phyloP scores from a whole-genome alignment of 1,140 invertebrate genomes.

The Nebria ingens region DNA sequence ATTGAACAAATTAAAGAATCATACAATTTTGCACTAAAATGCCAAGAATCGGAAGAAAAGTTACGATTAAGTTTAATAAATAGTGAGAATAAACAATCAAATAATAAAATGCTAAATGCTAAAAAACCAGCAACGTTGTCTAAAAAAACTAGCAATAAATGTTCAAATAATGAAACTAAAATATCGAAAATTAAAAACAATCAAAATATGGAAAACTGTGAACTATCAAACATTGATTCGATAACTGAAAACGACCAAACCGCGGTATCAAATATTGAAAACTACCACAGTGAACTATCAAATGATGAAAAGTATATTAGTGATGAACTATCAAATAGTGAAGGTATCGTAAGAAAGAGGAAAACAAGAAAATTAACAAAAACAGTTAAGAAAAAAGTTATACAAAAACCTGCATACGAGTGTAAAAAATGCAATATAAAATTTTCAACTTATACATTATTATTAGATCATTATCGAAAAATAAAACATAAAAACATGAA shows the following conservation, averaged over 20 bases:
- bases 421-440: not conserved
- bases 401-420: not conserved
- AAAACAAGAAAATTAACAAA: not conserved
- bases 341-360: too few relatives aligned
- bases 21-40: constrained; percentile 13
- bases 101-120: not conserved
- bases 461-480: not conserved
- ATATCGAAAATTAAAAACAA: not conserved
- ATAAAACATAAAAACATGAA: not conserved
- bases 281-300: not conserved
- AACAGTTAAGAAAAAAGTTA: not conserved
- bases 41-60: constrained; percentile 11
- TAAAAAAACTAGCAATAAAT: not conserved
- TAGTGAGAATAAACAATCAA: not conserved
- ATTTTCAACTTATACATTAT: not conserved
- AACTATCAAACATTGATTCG: too few relatives aligned
- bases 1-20: constrained; percentile 11
- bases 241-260: too few relatives aligned
- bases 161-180: not conserved
- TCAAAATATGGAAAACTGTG: too few relatives aligned
- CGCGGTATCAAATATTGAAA: not conserved
- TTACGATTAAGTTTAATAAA: not conserved
- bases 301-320: not conserved
- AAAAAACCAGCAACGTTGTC: not conserved
- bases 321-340: not conserved